phyloP scores from a whole-genome alignment of 1,140 invertebrate species.

The Tyrophagus putrescentiae region DNA sequence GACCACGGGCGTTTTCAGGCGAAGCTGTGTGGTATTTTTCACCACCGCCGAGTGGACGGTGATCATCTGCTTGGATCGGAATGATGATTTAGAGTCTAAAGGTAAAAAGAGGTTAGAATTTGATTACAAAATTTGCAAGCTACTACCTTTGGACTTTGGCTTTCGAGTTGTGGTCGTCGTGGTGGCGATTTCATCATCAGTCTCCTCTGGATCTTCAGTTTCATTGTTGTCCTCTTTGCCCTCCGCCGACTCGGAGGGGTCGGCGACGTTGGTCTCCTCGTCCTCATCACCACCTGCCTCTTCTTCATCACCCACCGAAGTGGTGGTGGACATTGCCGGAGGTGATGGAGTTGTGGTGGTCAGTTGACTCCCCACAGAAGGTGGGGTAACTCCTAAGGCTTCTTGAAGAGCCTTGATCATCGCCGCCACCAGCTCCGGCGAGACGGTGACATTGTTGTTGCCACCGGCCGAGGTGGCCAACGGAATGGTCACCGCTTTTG shows the following conservation, averaged over 20 bases:
- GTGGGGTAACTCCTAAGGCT: background rate
- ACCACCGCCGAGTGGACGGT: slow-evolving; percentile 10
- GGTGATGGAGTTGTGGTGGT: background rate
- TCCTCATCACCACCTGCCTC: background rate
- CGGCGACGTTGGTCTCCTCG: no score
- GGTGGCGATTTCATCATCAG: background rate
- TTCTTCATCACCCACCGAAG: background rate
- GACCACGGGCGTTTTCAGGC: slow-evolving; percentile 9
- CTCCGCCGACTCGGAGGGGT: no score
- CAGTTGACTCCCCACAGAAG: no score
- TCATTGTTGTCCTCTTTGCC: background rate
- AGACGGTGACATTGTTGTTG: background rate
- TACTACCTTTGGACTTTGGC: background rate
- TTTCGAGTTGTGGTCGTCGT: background rate
- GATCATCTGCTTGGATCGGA: background rate
- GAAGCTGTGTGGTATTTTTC: background rate
- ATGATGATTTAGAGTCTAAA: background rate
- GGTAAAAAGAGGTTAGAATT: background rate
- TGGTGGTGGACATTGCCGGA: background rate
- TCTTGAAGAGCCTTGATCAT: slow-evolving; percentile 18
- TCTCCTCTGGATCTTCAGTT: background rate
- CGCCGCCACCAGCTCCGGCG: slow-evolving; percentile 14
- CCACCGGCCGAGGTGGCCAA: background rate
- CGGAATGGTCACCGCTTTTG: background rate
- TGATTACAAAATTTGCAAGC: background rate